Evolutionary conservation across 2,888 invertebrate species (phyloP), one percentile per base, ranked within the genome.

Genomic region (Drosophila kokeensis): DNA sequence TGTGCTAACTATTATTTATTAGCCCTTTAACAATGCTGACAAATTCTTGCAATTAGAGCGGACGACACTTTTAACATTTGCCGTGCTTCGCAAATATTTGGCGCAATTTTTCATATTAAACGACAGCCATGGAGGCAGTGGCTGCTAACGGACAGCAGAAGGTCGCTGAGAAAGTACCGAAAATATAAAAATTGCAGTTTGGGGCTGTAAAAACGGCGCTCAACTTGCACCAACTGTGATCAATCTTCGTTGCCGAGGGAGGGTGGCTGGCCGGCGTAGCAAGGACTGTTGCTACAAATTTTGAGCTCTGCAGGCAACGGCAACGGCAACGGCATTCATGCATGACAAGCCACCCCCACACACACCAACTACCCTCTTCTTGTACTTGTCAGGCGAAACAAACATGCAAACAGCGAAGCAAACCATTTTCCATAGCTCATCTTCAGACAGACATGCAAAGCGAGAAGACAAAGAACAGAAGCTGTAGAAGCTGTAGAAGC

Each of bases 61-160:
- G 76, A 69, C 69, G 71, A 50, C 69, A 57, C 60, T 70, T 70
- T 70, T 65, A 70, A 62, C 69, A 61, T 66, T 73, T 66, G 73
- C 70, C 71, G 66, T 69, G 70, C 72, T 74, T 73, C 61, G 69
- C 87, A 89, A 85, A 85, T 85, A 85, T 85, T 85, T 85, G 90
- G 62, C 73, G 71, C 77, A 84, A 85, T 85, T 85, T 85, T 89
- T 85, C 90, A 85, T 89, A 89, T 89, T 73, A 87, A 89, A 77
- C 69, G 90, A 89, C 87, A 84, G 76, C 29, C 13, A 18, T n/a
- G 42, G 21, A 38, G 42, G 11, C 27, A n/a, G 34, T 27, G 53
- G 32, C 21, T 40, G 48, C 58, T 34, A 59, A 60, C 34, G 64
- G 49, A 45, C 68, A 70, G 52, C 63, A 81, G 70, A 77, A 78